A percentile compares a stretch with the other conserved stretches of the same genome.
Evolutionary conservation across 2,888 invertebrate species (phyloP).

Genomic region (Cephus pulcher): DNA sequence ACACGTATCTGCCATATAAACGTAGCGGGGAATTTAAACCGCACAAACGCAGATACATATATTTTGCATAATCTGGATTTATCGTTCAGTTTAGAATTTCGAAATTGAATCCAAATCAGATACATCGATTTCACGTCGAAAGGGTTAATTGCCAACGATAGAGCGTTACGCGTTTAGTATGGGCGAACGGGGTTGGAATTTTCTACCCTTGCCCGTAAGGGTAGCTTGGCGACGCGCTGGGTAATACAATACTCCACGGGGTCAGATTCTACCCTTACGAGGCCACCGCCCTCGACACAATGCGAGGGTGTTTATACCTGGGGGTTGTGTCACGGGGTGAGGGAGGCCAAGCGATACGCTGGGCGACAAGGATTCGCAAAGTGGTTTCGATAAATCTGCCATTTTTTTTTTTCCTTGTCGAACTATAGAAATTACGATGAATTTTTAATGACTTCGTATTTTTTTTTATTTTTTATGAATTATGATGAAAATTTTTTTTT

Average conservation of each 20-base stretch:
- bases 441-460: background rate
- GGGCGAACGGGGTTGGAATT: background rate
- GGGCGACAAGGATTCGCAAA: background rate
- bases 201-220: constrained; percentile 41
- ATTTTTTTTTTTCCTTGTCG: background rate
- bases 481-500: background rate
- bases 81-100: background rate
- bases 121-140: background rate
- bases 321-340: background rate
- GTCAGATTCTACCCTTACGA: constrained; percentile 58
- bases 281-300: constrained; percentile 44
- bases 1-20: background rate
- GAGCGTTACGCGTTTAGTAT: background rate
- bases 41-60: background rate
- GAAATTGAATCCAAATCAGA: background rate
- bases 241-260: constrained; percentile 59
- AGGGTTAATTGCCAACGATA: background rate
- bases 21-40: background rate
- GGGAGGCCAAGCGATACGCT: constrained; percentile 24
- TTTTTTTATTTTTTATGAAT: background rate
- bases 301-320: constrained; percentile 9
- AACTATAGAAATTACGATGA: background rate
- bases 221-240: constrained; percentile 37
- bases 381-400: background rate
- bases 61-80: background rate